phyloP scores from a whole-genome alignment of 2,888 invertebrate genomes.

The Rhagonycha fulva region DNA sequence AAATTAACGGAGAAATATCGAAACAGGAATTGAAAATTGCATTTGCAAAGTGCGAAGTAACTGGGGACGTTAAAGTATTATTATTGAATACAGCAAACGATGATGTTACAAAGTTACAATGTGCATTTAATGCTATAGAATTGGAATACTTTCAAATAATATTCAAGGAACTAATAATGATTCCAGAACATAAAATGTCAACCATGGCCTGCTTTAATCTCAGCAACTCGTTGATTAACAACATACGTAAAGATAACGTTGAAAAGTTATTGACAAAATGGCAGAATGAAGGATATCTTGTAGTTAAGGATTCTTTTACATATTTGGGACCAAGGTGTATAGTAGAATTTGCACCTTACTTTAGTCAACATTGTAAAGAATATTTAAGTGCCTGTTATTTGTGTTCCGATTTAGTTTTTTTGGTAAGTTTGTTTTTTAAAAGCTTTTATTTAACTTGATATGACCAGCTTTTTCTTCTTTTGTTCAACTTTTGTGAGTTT shows the following conservation, averaged over 20 bases:
- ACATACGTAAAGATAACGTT: conserved; percentile 39
- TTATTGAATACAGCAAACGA: conserved; percentile 46
- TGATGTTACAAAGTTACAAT: conserved; percentile 43
- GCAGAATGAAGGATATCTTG: conserved; percentile 43
- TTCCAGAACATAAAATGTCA: conserved; percentile 40
- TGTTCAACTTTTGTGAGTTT: too few relatives aligned
- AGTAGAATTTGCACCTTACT: conserved; percentile 46
- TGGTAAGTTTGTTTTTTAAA: conserved; percentile 35
- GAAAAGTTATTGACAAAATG: conserved; percentile 42
- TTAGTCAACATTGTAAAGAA: conserved; percentile 41
- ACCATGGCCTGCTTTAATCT: conserved; percentile 44
- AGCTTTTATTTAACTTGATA: background rate
- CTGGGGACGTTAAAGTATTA: conserved; percentile 39
- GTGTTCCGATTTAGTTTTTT: conserved; percentile 47
- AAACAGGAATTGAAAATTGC: conserved; percentile 44
- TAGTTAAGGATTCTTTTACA: conserved; percentile 38
- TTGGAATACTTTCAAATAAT: conserved; percentile 48
- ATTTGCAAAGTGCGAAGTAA: conserved; percentile 44
- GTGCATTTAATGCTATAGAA: conserved; percentile 39
- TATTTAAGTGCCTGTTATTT: conserved; percentile 41
- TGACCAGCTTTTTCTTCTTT: background rate
- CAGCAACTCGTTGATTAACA: conserved; percentile 38
- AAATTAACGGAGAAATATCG: conserved; percentile 44
- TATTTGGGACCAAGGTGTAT: conserved; percentile 46
- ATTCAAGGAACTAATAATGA: conserved; percentile 43